Percentiles rank a stretch among this genome's conserved stretches.
Conservation (phyloP, 2,797 vertebrate species). For the Limosa lapponica region DNA sequence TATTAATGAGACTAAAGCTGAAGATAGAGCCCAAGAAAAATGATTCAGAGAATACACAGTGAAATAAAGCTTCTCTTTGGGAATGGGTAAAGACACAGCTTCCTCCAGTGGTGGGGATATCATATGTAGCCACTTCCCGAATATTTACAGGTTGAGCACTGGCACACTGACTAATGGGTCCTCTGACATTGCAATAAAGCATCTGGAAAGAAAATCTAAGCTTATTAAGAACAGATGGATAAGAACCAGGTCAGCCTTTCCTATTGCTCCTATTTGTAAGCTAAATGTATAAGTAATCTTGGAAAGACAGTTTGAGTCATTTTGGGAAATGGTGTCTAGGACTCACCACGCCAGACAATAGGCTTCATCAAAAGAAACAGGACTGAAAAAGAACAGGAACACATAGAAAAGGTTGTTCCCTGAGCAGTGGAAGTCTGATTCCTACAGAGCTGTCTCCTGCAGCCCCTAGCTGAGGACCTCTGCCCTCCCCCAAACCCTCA, state of each 20-base stretch:
- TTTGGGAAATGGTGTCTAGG: not conserved
- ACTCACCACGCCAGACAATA: not conserved
- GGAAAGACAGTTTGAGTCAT: not conserved
- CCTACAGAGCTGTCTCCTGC: not conserved
- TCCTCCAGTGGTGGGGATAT: not conserved
- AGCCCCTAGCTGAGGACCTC: not conserved
- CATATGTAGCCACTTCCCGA: not conserved
- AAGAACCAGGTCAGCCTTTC: not conserved
- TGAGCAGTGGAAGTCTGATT: not conserved
- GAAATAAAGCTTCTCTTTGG: not conserved
- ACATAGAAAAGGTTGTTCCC: not conserved
- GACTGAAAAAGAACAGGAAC: not conserved
- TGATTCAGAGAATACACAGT: not conserved
- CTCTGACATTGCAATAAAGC: not conserved
- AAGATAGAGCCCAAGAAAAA: conserved; percentile 6
- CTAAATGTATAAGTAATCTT: not conserved
- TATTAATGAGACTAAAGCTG: not conserved
- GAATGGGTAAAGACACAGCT: not conserved
- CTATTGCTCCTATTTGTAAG: not conserved
- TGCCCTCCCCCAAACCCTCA: not conserved
- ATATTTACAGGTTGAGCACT: not conserved
- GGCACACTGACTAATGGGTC: not conserved
- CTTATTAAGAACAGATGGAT: conserved; percentile 47
- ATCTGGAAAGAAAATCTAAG: conserved; percentile 19
- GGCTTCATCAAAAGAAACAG: not conserved